phyloP scores from a whole-genome alignment of 2,113 vertebrate species.

The Boulengeromyrus knoepffleri region DNA sequence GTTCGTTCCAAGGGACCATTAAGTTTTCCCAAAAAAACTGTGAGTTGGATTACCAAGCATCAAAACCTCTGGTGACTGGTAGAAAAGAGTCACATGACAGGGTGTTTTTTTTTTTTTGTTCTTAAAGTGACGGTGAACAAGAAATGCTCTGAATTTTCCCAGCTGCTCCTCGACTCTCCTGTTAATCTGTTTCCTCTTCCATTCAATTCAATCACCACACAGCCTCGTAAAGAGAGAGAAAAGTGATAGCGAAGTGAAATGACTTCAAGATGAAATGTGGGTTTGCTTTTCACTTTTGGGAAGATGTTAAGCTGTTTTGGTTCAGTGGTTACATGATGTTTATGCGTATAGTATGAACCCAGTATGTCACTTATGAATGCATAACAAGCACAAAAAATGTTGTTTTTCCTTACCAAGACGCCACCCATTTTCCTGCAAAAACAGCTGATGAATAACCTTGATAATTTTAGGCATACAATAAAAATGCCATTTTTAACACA shows the following conservation, averaged over 20 bases:
- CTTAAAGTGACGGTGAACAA: background rate
- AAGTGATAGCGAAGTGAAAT: slow-evolving; percentile 11
- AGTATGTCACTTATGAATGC: background rate
- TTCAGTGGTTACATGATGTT: slow-evolving; percentile 8
- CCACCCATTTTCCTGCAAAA: background rate
- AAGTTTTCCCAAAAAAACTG: background rate
- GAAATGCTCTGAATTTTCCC: background rate
- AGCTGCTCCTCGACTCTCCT: background rate
- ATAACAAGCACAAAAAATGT: background rate
- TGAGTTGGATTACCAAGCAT: background rate
- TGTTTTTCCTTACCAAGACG: background rate
- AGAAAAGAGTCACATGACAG: background rate
- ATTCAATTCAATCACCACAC: slow-evolving; percentile 10
- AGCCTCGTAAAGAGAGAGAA: background rate
- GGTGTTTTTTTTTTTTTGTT: background rate
- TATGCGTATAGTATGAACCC: background rate
- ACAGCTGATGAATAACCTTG: background rate
- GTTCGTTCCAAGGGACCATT: background rate
- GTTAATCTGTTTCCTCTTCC: background rate
- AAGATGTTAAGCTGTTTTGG: background rate
- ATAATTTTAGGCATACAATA: background rate
- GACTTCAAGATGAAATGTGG: slow-evolving; percentile 4
- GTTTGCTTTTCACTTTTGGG: background rate
- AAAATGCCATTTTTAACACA: background rate
- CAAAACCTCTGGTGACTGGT: background rate